These are phyloP conservation scores for Chinchilla lanigera DNA, from an alignment of 2,113 vertebrate species.

Conservation along the genomic window DNA sequence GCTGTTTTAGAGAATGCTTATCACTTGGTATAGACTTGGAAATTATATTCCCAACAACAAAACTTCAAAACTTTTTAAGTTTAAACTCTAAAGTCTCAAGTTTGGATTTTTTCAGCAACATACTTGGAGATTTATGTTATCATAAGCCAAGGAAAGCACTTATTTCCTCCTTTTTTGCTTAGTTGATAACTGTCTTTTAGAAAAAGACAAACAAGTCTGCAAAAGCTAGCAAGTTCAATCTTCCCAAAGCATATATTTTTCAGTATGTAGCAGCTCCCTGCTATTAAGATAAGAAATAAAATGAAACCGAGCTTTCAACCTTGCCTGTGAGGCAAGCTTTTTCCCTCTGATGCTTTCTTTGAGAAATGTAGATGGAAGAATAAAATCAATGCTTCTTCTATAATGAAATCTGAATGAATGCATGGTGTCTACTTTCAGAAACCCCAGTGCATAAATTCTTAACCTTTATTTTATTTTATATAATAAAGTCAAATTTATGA, in stretches of 20 bases:
- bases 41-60: background rate
- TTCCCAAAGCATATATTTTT: slow-evolving; percentile 70
- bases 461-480: slow-evolving; percentile 35
- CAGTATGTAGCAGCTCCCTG: slow-evolving; percentile 46
- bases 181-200: slow-evolving; percentile 72
- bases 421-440: background rate
- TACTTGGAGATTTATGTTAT: slow-evolving; percentile 41
- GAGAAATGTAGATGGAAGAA: slow-evolving; percentile 68
- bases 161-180: slow-evolving; percentile 70
- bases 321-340: slow-evolving; percentile 60
- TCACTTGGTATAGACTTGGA: background rate
- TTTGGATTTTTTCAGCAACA: slow-evolving; percentile 36
- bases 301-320: slow-evolving; percentile 71
- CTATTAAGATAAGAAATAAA: slow-evolving; percentile 80
- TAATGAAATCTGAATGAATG: slow-evolving; percentile 50
- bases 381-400: slow-evolving; percentile 63
- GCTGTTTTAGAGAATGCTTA: background rate
- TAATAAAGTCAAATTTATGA: slow-evolving; percentile 47
- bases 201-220: slow-evolving; percentile 64
- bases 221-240: slow-evolving; percentile 55
- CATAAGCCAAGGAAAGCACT: background rate
- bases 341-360: slow-evolving; percentile 51
- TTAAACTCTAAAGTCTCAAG: slow-evolving; percentile 2
- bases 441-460: background rate
- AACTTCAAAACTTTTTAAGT: background rate